These are phyloP conservation scores for Tanypteryx hageni DNA, from an alignment of 2,888 invertebrate species.

Conservation along the genomic window DNA sequence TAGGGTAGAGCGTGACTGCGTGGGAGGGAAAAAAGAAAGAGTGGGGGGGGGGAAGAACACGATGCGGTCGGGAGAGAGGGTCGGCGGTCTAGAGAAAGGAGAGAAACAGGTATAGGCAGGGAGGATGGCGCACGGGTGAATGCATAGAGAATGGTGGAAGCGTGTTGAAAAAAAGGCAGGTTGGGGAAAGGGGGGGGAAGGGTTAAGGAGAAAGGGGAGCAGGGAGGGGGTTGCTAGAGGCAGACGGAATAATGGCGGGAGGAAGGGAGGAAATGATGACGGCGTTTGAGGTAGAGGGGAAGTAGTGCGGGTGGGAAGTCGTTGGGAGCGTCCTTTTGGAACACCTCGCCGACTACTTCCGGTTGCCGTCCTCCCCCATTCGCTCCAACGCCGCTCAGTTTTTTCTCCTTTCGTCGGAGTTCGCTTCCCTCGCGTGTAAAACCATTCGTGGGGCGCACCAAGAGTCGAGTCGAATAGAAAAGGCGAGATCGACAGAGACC, in stretches of 20 bases:
- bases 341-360: conserved; percentile 42
- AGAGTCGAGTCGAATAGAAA: no score
- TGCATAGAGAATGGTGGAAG: not conserved
- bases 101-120: not conserved
- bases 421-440: not conserved
- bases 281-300: not conserved
- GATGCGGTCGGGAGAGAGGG: not conserved
- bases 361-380: conserved; percentile 26
- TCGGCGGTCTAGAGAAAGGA: not conserved
- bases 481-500: no score
- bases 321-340: conserved; percentile 33
- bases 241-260: not conserved
- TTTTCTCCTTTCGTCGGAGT: not conserved
- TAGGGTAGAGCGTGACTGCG: not conserved
- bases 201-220: not conserved
- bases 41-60: not conserved
- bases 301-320: not conserved
- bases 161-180: not conserved
- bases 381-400: not conserved
- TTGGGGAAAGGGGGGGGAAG: not conserved
- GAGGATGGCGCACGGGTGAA: not conserved
- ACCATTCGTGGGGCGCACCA: not conserved
- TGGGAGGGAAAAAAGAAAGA: not conserved
- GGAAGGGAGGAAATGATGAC: conserved; percentile 23
- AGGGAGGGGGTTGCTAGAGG: not conserved